Percentiles rank a stretch among this genome's conserved stretches.
phyloP scores from a whole-genome alignment of 2,113 vertebrate species.

The Bos javanicus region DNA sequence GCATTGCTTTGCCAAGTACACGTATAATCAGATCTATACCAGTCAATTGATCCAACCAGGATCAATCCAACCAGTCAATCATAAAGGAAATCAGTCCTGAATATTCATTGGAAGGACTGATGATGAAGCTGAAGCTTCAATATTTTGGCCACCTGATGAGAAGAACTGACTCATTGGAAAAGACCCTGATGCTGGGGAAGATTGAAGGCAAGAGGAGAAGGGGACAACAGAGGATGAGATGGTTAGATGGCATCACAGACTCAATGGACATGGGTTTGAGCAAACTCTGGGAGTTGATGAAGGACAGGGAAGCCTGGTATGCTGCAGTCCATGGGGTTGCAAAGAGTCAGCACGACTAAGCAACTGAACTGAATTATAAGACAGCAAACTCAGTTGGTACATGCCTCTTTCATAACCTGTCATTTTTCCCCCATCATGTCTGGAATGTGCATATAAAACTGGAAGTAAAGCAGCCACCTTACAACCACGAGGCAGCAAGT shows the following conservation, averaged over 20 bases:
- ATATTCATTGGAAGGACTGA: not conserved
- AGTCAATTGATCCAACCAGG: not conserved
- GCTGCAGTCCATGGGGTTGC: not conserved
- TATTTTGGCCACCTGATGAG: not conserved
- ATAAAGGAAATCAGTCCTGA: not conserved
- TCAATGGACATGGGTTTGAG: not conserved
- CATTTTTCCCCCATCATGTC: not conserved
- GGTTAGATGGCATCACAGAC: not conserved
- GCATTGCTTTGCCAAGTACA: not conserved
- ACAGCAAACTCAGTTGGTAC: not conserved
- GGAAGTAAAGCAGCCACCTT: not conserved
- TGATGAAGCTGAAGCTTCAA: not conserved
- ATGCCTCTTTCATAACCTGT: not conserved
- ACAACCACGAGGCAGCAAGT: not conserved
- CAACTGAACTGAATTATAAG: not conserved
- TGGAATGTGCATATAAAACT: not conserved
- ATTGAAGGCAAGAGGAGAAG: not conserved
- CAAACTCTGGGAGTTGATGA: not conserved
- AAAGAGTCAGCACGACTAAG: not conserved
- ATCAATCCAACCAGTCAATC: not conserved
- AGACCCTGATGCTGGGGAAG: not conserved
- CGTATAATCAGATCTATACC: not conserved
- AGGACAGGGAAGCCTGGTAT: not conserved
- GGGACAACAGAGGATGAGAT: not conserved
- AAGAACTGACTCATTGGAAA: not conserved